Conservation (phyloP, 2,888 invertebrate species). For the Tanypteryx hageni region DNA sequence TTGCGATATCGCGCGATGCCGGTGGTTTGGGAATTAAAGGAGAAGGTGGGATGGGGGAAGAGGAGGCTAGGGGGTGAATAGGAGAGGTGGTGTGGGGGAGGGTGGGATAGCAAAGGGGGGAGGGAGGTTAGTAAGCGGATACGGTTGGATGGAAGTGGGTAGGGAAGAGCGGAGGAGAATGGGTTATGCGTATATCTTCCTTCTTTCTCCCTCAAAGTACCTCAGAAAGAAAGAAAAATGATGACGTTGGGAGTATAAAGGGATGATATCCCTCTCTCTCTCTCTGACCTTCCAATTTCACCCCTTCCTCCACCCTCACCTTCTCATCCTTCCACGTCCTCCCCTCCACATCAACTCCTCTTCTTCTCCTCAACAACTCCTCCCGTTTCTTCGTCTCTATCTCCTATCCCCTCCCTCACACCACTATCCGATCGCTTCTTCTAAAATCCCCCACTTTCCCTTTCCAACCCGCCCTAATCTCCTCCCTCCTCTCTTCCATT, state of each 20-base stretch:
- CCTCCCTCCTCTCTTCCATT: neutral
- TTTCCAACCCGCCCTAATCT: neutral
- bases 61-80: too few relatives aligned
- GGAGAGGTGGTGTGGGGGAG: neutral
- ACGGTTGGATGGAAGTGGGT: neutral
- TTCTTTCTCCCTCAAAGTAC: constrained; percentile 24
- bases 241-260: constrained; percentile 8
- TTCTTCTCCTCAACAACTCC: neutral
- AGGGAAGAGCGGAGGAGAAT: neutral
- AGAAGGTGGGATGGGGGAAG: neutral
- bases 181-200: neutral
- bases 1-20: constrained; percentile 34
- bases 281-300: neutral
- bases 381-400: neutral
- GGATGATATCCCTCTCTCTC: neutral
- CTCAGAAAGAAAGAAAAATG: constrained; percentile 43
- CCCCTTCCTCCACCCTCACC: neutral
- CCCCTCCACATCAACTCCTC: neutral
- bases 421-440: neutral
- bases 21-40: constrained; percentile 18
- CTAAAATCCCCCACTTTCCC: neutral
- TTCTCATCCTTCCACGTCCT: neutral
- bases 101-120: neutral
- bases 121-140: neutral
- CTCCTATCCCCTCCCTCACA: neutral